Conservation (phyloP, 2,888 invertebrate genomes). For the Lamellibrachia satsuma region DNA sequence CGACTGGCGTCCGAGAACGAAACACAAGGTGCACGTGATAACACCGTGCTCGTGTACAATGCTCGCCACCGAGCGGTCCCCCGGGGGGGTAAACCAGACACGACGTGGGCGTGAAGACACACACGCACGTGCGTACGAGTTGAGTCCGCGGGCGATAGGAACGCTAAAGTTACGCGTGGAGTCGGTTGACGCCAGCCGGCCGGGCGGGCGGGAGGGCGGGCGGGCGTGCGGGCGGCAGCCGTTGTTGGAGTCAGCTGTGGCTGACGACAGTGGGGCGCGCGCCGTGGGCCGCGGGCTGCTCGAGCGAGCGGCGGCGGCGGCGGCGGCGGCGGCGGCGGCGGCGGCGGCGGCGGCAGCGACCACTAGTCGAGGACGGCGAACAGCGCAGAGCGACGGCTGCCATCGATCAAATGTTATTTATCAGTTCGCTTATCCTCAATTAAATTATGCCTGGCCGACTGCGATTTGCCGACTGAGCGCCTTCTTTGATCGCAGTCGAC, state of each 20-base stretch:
- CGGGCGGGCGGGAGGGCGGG: neutral
- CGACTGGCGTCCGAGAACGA: neutral
- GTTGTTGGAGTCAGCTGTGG: neutral
- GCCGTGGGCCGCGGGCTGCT: neutral
- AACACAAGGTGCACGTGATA: no score
- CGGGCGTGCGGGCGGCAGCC: neutral
- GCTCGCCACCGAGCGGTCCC: neutral
- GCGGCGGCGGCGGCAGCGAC: neutral
- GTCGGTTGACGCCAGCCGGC: neutral
- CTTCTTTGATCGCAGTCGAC: neutral
- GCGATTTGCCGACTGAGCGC: constrained; percentile 17
- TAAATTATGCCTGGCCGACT: constrained; percentile 17
- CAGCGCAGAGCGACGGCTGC: neutral
- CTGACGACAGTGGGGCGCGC: neutral
- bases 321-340: neutral
- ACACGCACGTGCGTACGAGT: neutral
- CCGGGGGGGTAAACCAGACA: neutral
- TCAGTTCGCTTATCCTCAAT: neutral
- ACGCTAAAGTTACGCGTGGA: neutral
- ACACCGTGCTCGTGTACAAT: no score
- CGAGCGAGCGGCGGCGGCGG: neutral
- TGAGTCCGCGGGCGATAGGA: neutral
- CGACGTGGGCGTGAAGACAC: constrained; percentile 1
- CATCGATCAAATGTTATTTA: constrained; percentile 5
- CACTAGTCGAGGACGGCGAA: neutral